Evolutionary conservation across 2,888 invertebrate genomes (phyloP).

Genomic region (Perdita meconis): DNA sequence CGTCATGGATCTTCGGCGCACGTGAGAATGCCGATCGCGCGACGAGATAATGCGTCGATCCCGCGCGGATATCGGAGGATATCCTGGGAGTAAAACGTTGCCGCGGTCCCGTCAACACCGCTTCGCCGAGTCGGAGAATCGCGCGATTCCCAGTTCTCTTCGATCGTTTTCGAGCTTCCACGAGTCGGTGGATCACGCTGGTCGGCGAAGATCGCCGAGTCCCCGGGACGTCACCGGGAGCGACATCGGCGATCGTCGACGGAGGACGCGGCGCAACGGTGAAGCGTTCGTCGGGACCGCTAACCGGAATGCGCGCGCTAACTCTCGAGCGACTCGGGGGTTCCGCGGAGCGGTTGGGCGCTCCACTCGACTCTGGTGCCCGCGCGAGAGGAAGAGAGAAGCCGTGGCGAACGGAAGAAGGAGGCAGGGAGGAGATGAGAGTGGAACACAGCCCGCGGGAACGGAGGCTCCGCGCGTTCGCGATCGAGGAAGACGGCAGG

Average conservation of each 20-base stretch:
- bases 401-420: slow-evolving; percentile 27
- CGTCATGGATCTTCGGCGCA: slow-evolving; percentile 6
- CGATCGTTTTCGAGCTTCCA: neutral
- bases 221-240: slow-evolving; percentile 13
- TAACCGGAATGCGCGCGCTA: slow-evolving; percentile 74
- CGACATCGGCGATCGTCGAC: slow-evolving; percentile 40
- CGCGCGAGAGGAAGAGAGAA: slow-evolving; percentile 56
- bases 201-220: neutral
- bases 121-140: neutral
- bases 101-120: slow-evolving; percentile 4
- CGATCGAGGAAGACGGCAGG: slow-evolving; percentile 44
- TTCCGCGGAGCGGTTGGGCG: slow-evolving; percentile 67
- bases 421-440: slow-evolving; percentile 51
- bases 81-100: slow-evolving; percentile 7
- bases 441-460: slow-evolving; percentile 60
- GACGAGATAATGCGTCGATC: slow-evolving; percentile 28
- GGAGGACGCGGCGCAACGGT: slow-evolving; percentile 45
- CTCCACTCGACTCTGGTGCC: slow-evolving; percentile 53
- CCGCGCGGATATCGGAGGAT: neutral
- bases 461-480: slow-evolving; percentile 55
- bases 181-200: neutral
- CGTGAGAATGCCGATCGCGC: slow-evolving; percentile 30
- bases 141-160: neutral
- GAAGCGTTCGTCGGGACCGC: slow-evolving; percentile 69
- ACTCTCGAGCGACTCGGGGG: slow-evolving; percentile 62